Base-by-base conservation (phyloP, 2,888 invertebrate species). In the Tryphoninae sp. region DNA sequence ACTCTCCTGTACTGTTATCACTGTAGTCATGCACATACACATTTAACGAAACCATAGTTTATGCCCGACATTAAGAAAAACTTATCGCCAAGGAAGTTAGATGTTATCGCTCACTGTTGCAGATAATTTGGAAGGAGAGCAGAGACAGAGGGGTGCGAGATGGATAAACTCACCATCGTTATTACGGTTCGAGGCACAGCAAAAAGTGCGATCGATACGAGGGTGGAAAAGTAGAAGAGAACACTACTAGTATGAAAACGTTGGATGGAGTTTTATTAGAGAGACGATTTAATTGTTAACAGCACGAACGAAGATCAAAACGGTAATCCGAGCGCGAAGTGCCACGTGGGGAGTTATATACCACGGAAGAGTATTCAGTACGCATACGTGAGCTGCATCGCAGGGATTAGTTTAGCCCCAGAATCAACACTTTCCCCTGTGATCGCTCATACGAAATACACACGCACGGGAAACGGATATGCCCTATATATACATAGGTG, bases 311-410 rank as follows among this genome's bases (percentile, higher is more conserved):
- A 87, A 88, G 87, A 86, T 86, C 87, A 83, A 85, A 79, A 69
- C 77, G 78, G 68, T 84, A 88, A 86, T 90, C 85, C 81, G 77
- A 74, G 68, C 78, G 64, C 61, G 77, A 73, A 72, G 79, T 61
- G 77, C 33, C 74, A 78, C 82, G 86, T 85, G 86, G 85, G 86
- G 87, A 86, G 87, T 89, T 90, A 89, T 90, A 90, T 90, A 90
- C 86, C 77, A 76, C 89, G 90, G 90, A 90, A 90, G 88, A 90
- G 88, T 86, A 84, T 83, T 84, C 81, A 74, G 74, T 77, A 62
- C 61, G 69, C 58, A 77, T 81, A 90, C 90, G 89, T 90, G 90
- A 86, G 68, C 83, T 72, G 90, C 85, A 89, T 89, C 58, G 16
- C 16, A 67, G 22, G 33, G 13, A 67, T 74, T 71, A 85, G 83